These are phyloP conservation scores for Acleris cristana DNA, from an alignment of 2,888 invertebrate genomes.

Conservation along the genomic window DNA sequence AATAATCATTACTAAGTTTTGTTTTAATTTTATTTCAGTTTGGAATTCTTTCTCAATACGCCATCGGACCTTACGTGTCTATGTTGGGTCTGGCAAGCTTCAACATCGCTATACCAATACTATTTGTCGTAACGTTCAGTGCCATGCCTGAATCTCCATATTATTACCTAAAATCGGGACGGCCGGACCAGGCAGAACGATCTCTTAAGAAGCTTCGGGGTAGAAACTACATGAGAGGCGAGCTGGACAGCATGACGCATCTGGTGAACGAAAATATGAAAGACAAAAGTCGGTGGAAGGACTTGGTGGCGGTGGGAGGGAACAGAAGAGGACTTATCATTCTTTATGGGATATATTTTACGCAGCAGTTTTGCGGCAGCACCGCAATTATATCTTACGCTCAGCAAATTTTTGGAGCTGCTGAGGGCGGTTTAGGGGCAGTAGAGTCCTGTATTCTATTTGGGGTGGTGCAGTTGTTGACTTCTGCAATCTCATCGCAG, in stretches of 20 bases:
- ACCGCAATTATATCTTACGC: slow-evolving; percentile 84
- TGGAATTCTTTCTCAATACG: slow-evolving; percentile 84
- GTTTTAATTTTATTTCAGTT: slow-evolving; percentile 62
- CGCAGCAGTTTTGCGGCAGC: slow-evolving; percentile 85
- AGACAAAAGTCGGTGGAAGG: slow-evolving; percentile 75
- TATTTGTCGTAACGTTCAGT: slow-evolving; percentile 82
- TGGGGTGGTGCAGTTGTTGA: slow-evolving; percentile 80
- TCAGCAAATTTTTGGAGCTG: slow-evolving; percentile 85
- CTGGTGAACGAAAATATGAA: slow-evolving; percentile 81
- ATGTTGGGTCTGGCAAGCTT: slow-evolving; percentile 83
- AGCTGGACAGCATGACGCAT: slow-evolving; percentile 80
- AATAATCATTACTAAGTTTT: not conserved
- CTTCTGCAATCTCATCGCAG: slow-evolving; percentile 82
- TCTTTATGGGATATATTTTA: slow-evolving; percentile 84
- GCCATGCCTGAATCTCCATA: slow-evolving; percentile 88
- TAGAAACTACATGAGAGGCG: slow-evolving; percentile 78
- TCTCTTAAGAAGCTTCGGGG: slow-evolving; percentile 84
- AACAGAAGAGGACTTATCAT: slow-evolving; percentile 84
- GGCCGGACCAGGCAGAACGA: slow-evolving; percentile 78
- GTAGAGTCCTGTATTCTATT: slow-evolving; percentile 80
- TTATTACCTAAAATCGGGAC: slow-evolving; percentile 77
- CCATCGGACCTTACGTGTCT: slow-evolving; percentile 84
- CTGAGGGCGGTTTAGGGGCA: slow-evolving; percentile 75
- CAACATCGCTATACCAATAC: slow-evolving; percentile 80
- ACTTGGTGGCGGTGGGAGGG: slow-evolving; percentile 73